Base-by-base conservation (phyloP, 1,140 invertebrate species). In the Centruroides sculpturatus region DNA sequence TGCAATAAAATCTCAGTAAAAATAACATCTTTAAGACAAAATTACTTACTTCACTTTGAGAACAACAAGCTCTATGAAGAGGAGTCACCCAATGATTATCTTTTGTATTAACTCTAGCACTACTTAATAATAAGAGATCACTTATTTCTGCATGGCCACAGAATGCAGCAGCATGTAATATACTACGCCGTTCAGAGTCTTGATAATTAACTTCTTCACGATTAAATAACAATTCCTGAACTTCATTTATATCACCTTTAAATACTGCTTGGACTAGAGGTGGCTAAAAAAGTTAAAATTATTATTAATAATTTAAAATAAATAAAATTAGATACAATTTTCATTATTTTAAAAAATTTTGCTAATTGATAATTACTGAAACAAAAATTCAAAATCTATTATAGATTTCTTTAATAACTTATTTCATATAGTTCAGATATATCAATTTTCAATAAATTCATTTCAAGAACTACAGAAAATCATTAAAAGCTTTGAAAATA, bases 51-150 rank as follows among this genome's bases (percentile, higher is more conserved):
- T 75, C 72, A 71, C 71, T 46, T 41, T 74, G 75, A 47, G 71
- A 75, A 64, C 77, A 78, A 70, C 83, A 85, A 10, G 82, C 82
- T 64, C 81, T 69, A 68, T 85, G 83, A 48, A 85, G 71, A 0
- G 83, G 82, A 4, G 82, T 84, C 34, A 82, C 66, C 80, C 80
- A 82, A 68, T 77, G 77, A 60, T 75, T 78, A 68, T 85, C 83
- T 71, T 83, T 83, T 5, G 75, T 75, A 69, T 83, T 83, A 0
- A 82, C 79, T 47, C 76, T 66, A 3, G 82, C 82, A 55, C 81
- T 82, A 67, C 75, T 77, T 50, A 78, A 58, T 47, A 84, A 69
- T 7, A 85, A 70, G 0, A 78, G 63, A 59, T 80, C 75, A 11
- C 77, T 74, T 55, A 84, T 80, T 59, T 74, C 73, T 3, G 74